These are phyloP conservation scores for Menura novaehollandiae DNA, from an alignment of 2,113 vertebrate species.

Conservation along the genomic window DNA sequence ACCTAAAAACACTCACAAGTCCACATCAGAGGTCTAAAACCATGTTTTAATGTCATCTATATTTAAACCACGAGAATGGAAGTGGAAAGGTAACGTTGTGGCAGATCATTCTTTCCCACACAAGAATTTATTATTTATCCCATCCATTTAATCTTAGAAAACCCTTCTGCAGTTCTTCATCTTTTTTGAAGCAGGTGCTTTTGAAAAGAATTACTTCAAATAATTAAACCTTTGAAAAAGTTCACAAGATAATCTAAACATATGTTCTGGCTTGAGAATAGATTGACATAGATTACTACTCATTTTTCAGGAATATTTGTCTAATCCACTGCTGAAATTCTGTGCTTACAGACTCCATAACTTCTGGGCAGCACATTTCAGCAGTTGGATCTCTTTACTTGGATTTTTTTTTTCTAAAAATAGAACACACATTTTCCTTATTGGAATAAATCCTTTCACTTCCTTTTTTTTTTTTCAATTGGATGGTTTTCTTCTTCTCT, in stretches of 20 bases:
- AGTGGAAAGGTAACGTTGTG: not conserved
- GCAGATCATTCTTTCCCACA: not conserved
- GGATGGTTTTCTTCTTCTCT: not conserved
- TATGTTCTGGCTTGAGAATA: not conserved
- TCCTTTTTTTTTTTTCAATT: not conserved
- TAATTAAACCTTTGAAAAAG: not conserved
- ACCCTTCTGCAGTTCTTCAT: not conserved
- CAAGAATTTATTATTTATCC: not conserved
- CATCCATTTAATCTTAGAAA: not conserved
- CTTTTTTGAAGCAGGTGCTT: not conserved
- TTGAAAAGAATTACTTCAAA: not conserved
- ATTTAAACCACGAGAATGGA: not conserved
- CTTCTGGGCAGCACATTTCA: not conserved
- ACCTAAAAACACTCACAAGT: not conserved
- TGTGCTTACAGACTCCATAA: not conserved
- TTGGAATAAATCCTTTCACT: not conserved
- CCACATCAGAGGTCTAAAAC: not conserved
- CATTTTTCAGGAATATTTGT: not conserved
- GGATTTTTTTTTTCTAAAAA: not conserved
- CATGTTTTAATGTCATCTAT: not conserved
- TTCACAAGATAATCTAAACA: not conserved
- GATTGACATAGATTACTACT: not conserved
- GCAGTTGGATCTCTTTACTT: not conserved
- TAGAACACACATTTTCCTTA: not conserved
- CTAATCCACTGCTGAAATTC: not conserved